phyloP scores from a whole-genome alignment of 2,888 invertebrate genomes.

The Monochamus alternatus region DNA sequence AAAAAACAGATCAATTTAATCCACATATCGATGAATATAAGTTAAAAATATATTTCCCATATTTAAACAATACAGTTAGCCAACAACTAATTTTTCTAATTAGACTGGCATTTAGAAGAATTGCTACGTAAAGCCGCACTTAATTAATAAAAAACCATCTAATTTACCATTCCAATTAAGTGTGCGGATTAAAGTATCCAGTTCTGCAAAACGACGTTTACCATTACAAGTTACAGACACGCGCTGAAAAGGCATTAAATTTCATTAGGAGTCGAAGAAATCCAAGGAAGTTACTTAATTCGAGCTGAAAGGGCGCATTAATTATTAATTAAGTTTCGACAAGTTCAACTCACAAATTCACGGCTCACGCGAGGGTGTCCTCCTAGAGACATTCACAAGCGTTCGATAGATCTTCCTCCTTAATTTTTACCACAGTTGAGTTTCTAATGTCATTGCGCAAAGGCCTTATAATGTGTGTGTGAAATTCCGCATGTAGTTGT shows the following conservation, averaged over 20 bases:
- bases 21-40: too few species aligned
- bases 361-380: neutral
- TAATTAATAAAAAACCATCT: slow-evolving; percentile 1
- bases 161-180: slow-evolving; percentile 1
- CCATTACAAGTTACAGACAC: neutral
- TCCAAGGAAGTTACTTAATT: slow-evolving; percentile 9
- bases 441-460: too few species aligned
- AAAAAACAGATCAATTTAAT: too few species aligned
- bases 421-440: too few species aligned
- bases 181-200: slow-evolving; percentile 1
- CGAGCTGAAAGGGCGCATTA: slow-evolving; percentile 6
- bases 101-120: neutral
- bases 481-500: too few species aligned
- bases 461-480: too few species aligned
- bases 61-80: neutral
- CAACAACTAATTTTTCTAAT: neutral
- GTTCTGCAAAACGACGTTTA: slow-evolving; percentile 3
- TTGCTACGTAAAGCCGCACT: neutral
- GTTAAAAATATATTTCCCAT: too few species aligned
- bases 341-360: neutral
- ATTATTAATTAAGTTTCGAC: slow-evolving; percentile 13
- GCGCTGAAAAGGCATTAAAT: slow-evolving; percentile 8
- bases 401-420: too few species aligned
- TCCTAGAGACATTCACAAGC: neutral
- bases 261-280: slow-evolving; percentile 5